Evolutionary conservation across 2,888 invertebrate species (phyloP).

Genomic region (Cyrtodaria siliqua): DNA sequence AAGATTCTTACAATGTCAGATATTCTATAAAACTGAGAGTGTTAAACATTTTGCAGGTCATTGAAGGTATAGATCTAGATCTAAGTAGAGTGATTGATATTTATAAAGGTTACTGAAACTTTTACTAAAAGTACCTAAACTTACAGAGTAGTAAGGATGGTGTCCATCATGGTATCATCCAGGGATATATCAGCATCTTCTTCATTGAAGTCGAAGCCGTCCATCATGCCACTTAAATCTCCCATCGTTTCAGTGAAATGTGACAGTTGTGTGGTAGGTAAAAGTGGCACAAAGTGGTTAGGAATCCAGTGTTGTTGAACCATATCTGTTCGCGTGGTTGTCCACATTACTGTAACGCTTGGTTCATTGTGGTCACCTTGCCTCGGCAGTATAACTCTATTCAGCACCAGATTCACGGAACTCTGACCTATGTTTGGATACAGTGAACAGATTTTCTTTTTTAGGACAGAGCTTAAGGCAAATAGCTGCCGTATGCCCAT

Average conservation of each 20-base stretch:
- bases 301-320: constrained; percentile 41
- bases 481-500: constrained; percentile 51
- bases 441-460: constrained; percentile 31
- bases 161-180: constrained; percentile 44
- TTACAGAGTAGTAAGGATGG: constrained; percentile 40
- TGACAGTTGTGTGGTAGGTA: constrained; percentile 31
- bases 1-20: no score
- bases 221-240: constrained; percentile 34
- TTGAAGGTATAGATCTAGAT: no score
- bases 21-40: no score
- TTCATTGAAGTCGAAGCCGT: constrained; percentile 37
- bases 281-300: constrained; percentile 45
- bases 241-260: constrained; percentile 35
- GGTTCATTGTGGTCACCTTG: constrained; percentile 33
- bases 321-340: constrained; percentile 47
- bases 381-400: constrained; percentile 18
- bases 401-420: neutral
- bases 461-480: constrained; percentile 43
- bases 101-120: no score
- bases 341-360: constrained; percentile 54
- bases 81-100: no score
- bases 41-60: no score
- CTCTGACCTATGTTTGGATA: constrained; percentile 34
- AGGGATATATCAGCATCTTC: constrained; percentile 38
- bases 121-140: constrained; percentile 26